phyloP scores from a whole-genome alignment of 1,140 invertebrate genomes.

The Pachyrhynchus sulphureomaculatus region DNA sequence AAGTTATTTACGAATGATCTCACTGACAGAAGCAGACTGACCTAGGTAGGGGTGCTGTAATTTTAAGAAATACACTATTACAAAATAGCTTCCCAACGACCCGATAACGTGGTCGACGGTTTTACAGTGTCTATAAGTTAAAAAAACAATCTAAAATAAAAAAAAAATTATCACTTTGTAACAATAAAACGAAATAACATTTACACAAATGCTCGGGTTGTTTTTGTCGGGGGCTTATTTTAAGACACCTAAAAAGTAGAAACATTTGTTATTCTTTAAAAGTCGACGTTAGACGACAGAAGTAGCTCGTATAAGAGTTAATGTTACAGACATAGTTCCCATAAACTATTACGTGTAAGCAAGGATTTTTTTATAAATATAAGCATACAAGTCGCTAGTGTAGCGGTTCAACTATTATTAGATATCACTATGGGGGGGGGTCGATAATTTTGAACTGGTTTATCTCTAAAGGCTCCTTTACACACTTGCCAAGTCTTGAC shows the following conservation, averaged over 20 bases:
- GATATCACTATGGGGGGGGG: too few relatives aligned
- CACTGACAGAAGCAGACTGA: slow-evolving; percentile 45
- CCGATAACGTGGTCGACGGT: neutral
- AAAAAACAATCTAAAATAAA: slow-evolving; percentile 39
- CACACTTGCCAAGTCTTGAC: too few relatives aligned
- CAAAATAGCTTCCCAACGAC: slow-evolving; percentile 36
- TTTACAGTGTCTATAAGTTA: slow-evolving; percentile 22
- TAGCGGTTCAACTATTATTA: too few relatives aligned
- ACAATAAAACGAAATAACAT: slow-evolving; percentile 48
- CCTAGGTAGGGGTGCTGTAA: slow-evolving; percentile 21
- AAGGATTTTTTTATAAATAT: too few relatives aligned
- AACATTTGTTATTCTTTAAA: too few relatives aligned
- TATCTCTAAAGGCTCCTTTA: too few relatives aligned
- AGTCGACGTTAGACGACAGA: too few relatives aligned
- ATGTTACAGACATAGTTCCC: too few relatives aligned
- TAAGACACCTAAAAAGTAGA: neutral
- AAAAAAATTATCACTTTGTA: slow-evolving; percentile 49
- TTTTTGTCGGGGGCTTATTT: neutral
- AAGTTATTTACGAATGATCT: slow-evolving; percentile 36
- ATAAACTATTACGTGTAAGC: too few relatives aligned
- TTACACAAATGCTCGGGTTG: slow-evolving; percentile 37
- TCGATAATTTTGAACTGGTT: too few relatives aligned
- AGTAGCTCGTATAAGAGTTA: too few relatives aligned
- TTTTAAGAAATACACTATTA: slow-evolving; percentile 29
- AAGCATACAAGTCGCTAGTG: too few relatives aligned